Evolutionary conservation across 2,113 vertebrate genomes (phyloP), one percentile per base, ranked within the genome.

Genomic region (Chrysochloris asiatica): DNA sequence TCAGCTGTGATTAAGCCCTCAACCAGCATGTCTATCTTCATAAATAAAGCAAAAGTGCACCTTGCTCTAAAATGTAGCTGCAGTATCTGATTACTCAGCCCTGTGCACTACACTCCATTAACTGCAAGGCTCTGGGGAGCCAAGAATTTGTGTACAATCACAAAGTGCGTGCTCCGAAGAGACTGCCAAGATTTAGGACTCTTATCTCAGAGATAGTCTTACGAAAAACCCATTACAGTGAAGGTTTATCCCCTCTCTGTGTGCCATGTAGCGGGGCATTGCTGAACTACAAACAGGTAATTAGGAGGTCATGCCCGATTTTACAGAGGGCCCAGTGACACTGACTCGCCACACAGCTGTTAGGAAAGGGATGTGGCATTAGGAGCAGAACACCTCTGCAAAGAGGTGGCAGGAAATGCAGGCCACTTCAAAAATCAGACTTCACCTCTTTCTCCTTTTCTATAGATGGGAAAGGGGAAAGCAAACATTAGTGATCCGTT

Each of bases 21-120:
- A 76, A 97, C 97, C 97, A 96, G 97, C 94, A 97, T 90, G 97
- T 97, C 98, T 97, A 97, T 98, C 98, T 98, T 98, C 98, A 98
- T 98, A 98, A 98, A 98, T 98, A 98, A 98, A 97, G 96, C 97
- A 98, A 96, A 97, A 98, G 96, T 98, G 98, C 97, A 98, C 98
- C 98, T 98, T 98, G 96, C 98, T 97, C 97, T 97, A 95, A 98
- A 98, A 97, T 91, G 41, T 96, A 97, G 97, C 97, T 96, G 97
- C 95, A 97, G 97, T 96, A 97, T 98, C 98, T 97, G 96, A 97
- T 98, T 98, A 97, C 96, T 89, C 95, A 96, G 95, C 85, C 81
- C 95, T 69, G 89, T 4, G 80, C 78, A 47, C 87, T 89, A 91
- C 94, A 97, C 86, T 95, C 96, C 95, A 95, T 96, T 97, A 96